Evolutionary conservation across 2,113 vertebrate genomes (phyloP), one percentile per base, ranked within the genome.

Genomic region (Lepidothrix coronata): DNA sequence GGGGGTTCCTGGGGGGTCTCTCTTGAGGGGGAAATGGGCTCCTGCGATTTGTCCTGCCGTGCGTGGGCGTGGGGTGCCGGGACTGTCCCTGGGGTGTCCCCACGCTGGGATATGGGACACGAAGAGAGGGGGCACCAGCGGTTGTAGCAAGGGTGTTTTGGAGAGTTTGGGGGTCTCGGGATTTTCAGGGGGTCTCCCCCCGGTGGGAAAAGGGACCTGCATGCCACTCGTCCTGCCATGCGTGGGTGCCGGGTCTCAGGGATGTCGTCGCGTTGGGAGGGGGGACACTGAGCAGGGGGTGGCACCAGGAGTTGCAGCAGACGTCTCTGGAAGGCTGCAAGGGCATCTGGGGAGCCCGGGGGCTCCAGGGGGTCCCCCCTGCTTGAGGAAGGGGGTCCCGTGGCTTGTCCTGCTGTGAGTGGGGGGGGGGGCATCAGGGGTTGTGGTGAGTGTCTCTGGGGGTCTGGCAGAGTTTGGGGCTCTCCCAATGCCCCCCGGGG

Each of bases 401-500:
- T 7, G 78, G 7, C 41, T 62, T 48, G 2, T 33, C 57, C n/a
- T 0, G 0, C 28, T 7, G 3, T 3, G 8, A 35, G 61, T 3
- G 30, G 39, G 41, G 68, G 49, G 35, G 25, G 14, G 28, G 6
- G 7, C n/a, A 5, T 20, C 21, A 49, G 8, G 7, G 21, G 21
- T 15, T 24, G 14, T 35, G 43, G 24, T 31, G 66, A 24, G 49
- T 2, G 9, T 9, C 30, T 63, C 41, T 48, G 57, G 55, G 33
- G 41, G 24, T 25, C 41, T 41, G 11, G 49, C 6, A 28, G 11
- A 15, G 13, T 21, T 24, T 41, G 66, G 20, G 6, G 2, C 3
- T 49, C 66, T 35, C 37, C 49, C 28, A 9, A 1, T n/a, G 14
- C 19, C 57, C 23, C 24, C 19, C 2, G 20, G 10, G 3, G 0